Conservation (phyloP, 2,113 vertebrate species). For the Axis porcinus region DNA sequence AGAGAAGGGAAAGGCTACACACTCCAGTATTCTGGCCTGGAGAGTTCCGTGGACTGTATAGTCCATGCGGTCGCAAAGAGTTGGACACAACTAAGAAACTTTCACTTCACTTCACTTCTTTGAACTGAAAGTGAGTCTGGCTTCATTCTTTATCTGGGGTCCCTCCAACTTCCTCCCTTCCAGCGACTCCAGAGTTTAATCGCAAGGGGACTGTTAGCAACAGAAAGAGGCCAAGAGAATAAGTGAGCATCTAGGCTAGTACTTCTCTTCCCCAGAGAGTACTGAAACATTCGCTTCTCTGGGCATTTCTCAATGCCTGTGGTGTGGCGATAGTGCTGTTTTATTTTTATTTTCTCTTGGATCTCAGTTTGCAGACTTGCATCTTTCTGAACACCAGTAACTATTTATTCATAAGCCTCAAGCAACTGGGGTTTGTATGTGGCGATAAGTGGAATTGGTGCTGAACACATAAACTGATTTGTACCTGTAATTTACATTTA, state of each 20-base stretch:
- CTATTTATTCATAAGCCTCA: constrained; percentile 23
- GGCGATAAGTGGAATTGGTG: constrained; percentile 44
- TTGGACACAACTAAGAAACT: not conserved
- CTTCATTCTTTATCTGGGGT: not conserved
- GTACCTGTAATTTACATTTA: constrained; percentile 66
- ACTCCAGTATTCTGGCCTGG: not conserved
- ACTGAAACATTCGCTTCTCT: fast-evolving
- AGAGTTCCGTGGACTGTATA: not conserved
- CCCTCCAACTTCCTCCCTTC: not conserved
- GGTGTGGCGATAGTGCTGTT: not conserved
- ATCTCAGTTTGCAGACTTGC: not conserved
- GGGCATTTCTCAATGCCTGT: not conserved
- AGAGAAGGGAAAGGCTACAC: not conserved
- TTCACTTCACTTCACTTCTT: not conserved
- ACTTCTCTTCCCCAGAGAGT: not conserved
- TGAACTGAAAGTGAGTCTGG: not conserved
- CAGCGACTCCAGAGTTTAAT: not conserved
- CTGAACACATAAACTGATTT: constrained; percentile 60
- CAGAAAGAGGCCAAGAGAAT: not conserved
- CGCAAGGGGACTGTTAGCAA: not conserved
- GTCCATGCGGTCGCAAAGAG: not conserved
- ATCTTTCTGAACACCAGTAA: constrained; percentile 22
- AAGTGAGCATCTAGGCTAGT: not conserved
- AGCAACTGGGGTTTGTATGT: not conserved
- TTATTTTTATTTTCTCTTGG: not conserved